Evolutionary conservation across 1,140 invertebrate species (phyloP).

Genomic region (Marisa cornuarietis): DNA sequence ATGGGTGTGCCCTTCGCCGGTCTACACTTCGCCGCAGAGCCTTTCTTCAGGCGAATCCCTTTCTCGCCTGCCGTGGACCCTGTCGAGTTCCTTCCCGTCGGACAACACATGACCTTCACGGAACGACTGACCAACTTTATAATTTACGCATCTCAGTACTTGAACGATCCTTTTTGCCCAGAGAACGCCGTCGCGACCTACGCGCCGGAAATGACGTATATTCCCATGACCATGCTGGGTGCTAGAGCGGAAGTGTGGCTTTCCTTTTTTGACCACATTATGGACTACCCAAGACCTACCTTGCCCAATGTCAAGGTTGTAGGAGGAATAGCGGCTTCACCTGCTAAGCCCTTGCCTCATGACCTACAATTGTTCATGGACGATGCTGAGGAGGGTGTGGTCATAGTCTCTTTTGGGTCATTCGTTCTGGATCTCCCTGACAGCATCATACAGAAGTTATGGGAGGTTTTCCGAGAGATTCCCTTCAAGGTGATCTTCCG

Average conservation of each 20-base stretch:
- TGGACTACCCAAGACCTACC: conserved; percentile 33
- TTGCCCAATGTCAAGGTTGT: conserved; percentile 38
- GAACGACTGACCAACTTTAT: conserved; percentile 10
- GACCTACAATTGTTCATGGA: conserved; percentile 33
- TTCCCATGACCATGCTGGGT: conserved; percentile 9
- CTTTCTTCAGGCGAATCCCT: background rate
- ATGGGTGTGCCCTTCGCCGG: conserved; percentile 22
- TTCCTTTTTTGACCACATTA: conserved; percentile 26
- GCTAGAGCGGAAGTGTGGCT: conserved; percentile 29
- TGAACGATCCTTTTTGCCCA: background rate
- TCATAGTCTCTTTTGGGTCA: conserved; percentile 41
- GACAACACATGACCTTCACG: conserved; percentile 3
- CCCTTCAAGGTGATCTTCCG: conserved; percentile 31
- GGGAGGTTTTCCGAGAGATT: conserved; percentile 24
- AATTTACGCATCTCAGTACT: background rate
- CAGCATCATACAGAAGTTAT: conserved; percentile 19
- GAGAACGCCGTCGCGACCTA: conserved; percentile 2
- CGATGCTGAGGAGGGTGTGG: conserved; percentile 29
- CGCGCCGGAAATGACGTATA: conserved; percentile 22
- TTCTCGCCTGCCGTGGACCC: conserved; percentile 17
- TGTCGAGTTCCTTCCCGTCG: background rate
- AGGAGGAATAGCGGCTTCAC: conserved; percentile 28
- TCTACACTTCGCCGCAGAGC: background rate
- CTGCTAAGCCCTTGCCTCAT: conserved; percentile 10
- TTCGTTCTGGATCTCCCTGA: conserved; percentile 20